Evolutionary conservation across 2,888 invertebrate species (phyloP).

Genomic region (Erpobdella octoculata): DNA sequence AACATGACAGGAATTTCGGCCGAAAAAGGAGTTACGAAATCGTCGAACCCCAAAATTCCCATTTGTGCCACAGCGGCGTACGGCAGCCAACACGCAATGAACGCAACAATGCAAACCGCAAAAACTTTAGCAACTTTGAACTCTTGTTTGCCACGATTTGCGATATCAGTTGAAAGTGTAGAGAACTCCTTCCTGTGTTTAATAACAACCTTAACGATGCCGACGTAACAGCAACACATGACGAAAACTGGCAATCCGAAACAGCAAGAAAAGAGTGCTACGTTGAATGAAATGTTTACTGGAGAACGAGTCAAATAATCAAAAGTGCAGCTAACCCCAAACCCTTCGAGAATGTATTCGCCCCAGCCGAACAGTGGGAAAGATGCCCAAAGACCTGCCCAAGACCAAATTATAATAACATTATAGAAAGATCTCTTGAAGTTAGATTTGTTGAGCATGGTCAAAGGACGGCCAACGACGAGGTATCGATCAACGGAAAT

Average conservation of each 20-base stretch:
- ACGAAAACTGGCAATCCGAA: conserved; percentile 67
- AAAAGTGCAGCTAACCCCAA: conserved; percentile 85
- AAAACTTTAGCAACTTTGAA: conserved; percentile 61
- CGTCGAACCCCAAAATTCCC: conserved; percentile 52
- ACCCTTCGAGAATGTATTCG: conserved; percentile 79
- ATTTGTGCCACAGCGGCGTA: conserved; percentile 66
- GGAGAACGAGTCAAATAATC: conserved; percentile 65
- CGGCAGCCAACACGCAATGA: conserved; percentile 89
- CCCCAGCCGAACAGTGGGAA: conserved; percentile 59
- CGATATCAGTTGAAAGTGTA: conserved; percentile 53
- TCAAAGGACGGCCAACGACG: conserved; percentile 82
- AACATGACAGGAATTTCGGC: conserved; percentile 62
- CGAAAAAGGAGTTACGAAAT: conserved; percentile 38
- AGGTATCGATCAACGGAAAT: conserved; percentile 86
- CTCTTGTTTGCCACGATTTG: conserved; percentile 47
- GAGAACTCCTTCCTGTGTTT: conserved; percentile 45
- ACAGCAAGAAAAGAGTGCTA: conserved; percentile 57
- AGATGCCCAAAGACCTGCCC: conserved; percentile 54
- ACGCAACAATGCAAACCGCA: conserved; percentile 73
- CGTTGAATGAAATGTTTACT: conserved; percentile 28
- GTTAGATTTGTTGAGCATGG: conserved; percentile 70
- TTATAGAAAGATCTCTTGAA: conserved; percentile 68
- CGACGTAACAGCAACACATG: conserved; percentile 79
- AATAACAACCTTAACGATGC: conserved; percentile 67
- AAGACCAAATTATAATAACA: conserved; percentile 70